phyloP scores from a whole-genome alignment of 1,140 invertebrate genomes.

The Cotesia glomerata region DNA sequence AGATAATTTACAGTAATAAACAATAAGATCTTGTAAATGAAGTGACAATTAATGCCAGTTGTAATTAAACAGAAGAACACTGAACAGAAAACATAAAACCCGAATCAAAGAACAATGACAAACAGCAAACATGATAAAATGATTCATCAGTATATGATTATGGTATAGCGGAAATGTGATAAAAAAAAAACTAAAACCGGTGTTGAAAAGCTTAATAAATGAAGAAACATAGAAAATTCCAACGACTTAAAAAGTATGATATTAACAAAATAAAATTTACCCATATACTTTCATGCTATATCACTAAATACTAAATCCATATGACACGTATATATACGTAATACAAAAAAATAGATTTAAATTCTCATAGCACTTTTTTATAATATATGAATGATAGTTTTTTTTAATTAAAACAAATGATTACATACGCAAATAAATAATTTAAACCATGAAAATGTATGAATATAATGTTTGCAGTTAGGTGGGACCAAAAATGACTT shows the following conservation, averaged over 20 bases:
- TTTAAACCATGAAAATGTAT: constrained; percentile 49
- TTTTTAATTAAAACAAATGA: constrained; percentile 26
- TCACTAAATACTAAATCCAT: constrained; percentile 5
- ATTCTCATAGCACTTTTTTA: not conserved
- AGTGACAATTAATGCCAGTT: constrained; percentile 58
- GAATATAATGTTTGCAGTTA: constrained; percentile 65
- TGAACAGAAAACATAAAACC: not conserved
- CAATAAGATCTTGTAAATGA: constrained; percentile 49
- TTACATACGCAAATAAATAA: constrained; percentile 38
- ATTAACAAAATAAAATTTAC: not conserved
- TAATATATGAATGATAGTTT: constrained; percentile 17
- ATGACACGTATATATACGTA: constrained; percentile 26
- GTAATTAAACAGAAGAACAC: constrained; percentile 36
- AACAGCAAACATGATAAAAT: not conserved
- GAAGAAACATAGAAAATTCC: constrained; percentile 5
- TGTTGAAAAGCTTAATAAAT: not conserved
- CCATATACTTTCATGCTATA: not conserved
- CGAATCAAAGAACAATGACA: not conserved
- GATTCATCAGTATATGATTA: not conserved
- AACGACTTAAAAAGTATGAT: not conserved
- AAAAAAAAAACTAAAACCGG: not conserved
- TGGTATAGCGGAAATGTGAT: not conserved
- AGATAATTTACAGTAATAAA: not conserved
- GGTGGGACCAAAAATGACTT: constrained; percentile 66
- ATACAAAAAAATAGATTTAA: not conserved